Evolutionary conservation across 1,140 invertebrate genomes (phyloP).

Genomic region (Drosophila varians): DNA sequence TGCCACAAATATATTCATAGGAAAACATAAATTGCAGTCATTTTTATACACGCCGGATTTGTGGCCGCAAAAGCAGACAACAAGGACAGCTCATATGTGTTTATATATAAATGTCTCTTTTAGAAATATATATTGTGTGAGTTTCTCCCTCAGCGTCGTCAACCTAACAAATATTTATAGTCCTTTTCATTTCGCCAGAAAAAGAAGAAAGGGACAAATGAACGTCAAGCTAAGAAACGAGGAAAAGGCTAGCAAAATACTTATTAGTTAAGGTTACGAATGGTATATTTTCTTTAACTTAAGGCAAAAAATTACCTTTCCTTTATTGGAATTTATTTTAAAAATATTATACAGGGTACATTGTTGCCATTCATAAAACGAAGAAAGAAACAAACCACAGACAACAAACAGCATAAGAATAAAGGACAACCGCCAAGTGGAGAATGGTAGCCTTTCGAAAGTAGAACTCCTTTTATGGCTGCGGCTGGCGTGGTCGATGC

Average conservation of each 20-base stretch:
- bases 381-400: slow-evolving; percentile 24
- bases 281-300: background rate
- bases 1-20: slow-evolving; percentile 73
- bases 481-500: slow-evolving; percentile 43
- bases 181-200: slow-evolving; percentile 58
- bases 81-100: slow-evolving; percentile 48
- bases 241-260: background rate
- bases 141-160: slow-evolving; percentile 47
- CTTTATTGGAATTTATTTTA: background rate
- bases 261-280: background rate
- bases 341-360: slow-evolving; percentile 17
- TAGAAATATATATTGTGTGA: slow-evolving; percentile 30
- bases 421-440: slow-evolving; percentile 68
- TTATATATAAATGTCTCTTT: slow-evolving; percentile 28
- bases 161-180: slow-evolving; percentile 82
- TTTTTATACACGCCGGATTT: slow-evolving; percentile 81
- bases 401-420: slow-evolving; percentile 64
- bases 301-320: too few species aligned
- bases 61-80: slow-evolving; percentile 67
- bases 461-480: slow-evolving; percentile 46
- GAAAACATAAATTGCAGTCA: slow-evolving; percentile 83
- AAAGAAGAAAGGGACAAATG: slow-evolving; percentile 23
- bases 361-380: background rate
- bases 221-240: slow-evolving; percentile 27
- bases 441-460: slow-evolving; percentile 1